phyloP scores from a whole-genome alignment of 1,140 invertebrate species.

The Chionoecetes opilio region DNA sequence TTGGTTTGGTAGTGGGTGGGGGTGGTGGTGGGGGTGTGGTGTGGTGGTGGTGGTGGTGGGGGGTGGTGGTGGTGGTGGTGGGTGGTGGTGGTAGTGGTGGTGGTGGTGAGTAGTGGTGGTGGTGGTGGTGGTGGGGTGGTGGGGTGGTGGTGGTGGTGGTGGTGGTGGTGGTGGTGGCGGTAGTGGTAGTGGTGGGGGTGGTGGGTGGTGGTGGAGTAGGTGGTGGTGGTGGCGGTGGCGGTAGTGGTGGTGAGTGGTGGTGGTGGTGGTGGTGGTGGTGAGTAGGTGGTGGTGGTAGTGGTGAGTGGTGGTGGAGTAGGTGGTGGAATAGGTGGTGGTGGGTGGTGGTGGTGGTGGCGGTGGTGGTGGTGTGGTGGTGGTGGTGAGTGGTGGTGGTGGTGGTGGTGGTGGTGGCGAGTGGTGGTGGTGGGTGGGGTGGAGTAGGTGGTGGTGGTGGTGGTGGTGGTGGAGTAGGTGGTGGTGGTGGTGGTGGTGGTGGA shows the following conservation, averaged over 20 bases:
- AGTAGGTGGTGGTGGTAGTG: neutral
- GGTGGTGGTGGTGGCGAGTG: neutral
- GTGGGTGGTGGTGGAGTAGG: too few relatives aligned
- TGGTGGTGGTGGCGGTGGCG: neutral
- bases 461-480: too few relatives aligned
- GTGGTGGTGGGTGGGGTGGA: neutral
- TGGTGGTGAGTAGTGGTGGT: neutral
- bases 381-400: neutral
- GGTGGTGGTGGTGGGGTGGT: neutral
- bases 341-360: neutral
- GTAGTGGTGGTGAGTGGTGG: neutral
- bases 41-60: neutral
- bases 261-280: neutral
- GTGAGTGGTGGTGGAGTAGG: neutral
- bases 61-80: constrained; percentile 24
- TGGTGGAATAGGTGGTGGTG: too few relatives aligned
- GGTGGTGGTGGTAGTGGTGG: too few relatives aligned
- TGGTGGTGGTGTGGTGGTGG: neutral
- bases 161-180: neutral
- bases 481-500: neutral
- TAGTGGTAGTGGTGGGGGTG: neutral
- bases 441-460: constrained; percentile 3
- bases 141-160: neutral
- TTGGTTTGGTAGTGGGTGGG: neutral
- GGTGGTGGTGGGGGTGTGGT: neutral